Evolutionary conservation across 2,888 invertebrate genomes (phyloP), one percentile per base, ranked within the genome.

Genomic region (Drosophila koepferae): DNA sequence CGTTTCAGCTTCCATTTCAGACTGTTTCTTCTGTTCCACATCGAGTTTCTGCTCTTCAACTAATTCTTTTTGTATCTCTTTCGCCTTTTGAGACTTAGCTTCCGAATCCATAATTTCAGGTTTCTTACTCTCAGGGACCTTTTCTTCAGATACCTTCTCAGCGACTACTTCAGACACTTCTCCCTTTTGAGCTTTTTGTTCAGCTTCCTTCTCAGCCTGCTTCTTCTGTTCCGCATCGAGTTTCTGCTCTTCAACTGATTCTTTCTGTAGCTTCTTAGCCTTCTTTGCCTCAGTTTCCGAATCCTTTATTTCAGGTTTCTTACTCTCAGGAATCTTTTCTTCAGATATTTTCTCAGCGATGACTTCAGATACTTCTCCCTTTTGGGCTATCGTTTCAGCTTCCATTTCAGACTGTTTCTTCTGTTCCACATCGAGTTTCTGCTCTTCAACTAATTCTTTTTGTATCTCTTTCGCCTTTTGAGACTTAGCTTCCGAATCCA

Each of bases 211-310:
- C 2, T 54, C 36, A 10, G 43, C 36, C 23, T 69, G 65, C 18
- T 63, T 69, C 62, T 64, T 34, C 18, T 72, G 43, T 2, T 59
- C 48, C 1, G 38, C n/a, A 14, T 56, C 61, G 1, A 66, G 3
- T 14, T 56, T 51, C 14, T 63, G 12, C 18, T 61, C 63, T 20
- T 64, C 58, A 0, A 63, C 18, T 2, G 31, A 18, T 28, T 63
- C 34, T 16, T 73, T 23, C 4, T 38, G 4, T 14, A 38, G 14
- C 7, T n/a, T 2, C 41, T 41, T 41, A 7, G n/a, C n/a, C n/a
- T 41, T n/a, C n/a, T n/a, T 8, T 9, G n/a, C 9, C 9, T 46
- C 23, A 3, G 14, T 23, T 46, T 48, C 16, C 6, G 36, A 18
- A 23, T 44, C 44, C 20, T 23, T 20, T 5, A 8, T 14, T 23